These are phyloP conservation scores for Pomatostomus ruficeps DNA, from an alignment of 2,113 vertebrate genomes.

Conservation along the genomic window DNA sequence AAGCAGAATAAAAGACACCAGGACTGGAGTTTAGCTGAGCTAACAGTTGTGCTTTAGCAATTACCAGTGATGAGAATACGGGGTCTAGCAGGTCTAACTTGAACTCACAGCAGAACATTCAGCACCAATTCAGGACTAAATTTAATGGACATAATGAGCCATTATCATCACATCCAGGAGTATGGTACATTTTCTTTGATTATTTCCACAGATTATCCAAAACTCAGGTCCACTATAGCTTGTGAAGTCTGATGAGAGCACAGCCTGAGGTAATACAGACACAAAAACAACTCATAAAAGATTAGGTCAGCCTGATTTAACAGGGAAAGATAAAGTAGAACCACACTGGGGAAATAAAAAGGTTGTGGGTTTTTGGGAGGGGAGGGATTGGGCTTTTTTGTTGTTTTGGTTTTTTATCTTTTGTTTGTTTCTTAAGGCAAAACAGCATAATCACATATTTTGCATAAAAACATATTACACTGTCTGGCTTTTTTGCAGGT, in stretches of 20 bases:
- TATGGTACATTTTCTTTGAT: constrained; percentile 33
- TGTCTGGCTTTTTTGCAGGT: not conserved
- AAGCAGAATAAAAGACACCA: not conserved
- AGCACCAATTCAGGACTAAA: not conserved
- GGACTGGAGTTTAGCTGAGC: not conserved
- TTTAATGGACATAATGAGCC: constrained; percentile 43
- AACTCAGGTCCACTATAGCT: constrained; percentile 34
- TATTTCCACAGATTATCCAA: constrained; percentile 30
- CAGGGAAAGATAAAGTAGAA: not conserved
- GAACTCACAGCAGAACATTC: not conserved
- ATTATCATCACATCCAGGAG: constrained; percentile 37
- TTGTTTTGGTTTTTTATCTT: not conserved
- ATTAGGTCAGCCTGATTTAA: constrained; percentile 26
- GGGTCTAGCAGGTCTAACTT: not conserved
- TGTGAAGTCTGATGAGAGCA: constrained; percentile 45
- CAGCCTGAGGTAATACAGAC: constrained; percentile 8
- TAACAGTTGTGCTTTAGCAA: constrained; percentile 13
- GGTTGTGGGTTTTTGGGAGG: not conserved
- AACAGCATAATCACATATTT: not conserved
- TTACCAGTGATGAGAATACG: not conserved
- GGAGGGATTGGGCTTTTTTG: not conserved
- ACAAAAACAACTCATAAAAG: constrained; percentile 27
- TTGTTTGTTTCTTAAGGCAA: not conserved
- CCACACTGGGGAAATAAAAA: not conserved
- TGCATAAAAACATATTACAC: not conserved